Base-by-base conservation (phyloP, 1,140 invertebrate genomes). In the Drosophila orena region DNA sequence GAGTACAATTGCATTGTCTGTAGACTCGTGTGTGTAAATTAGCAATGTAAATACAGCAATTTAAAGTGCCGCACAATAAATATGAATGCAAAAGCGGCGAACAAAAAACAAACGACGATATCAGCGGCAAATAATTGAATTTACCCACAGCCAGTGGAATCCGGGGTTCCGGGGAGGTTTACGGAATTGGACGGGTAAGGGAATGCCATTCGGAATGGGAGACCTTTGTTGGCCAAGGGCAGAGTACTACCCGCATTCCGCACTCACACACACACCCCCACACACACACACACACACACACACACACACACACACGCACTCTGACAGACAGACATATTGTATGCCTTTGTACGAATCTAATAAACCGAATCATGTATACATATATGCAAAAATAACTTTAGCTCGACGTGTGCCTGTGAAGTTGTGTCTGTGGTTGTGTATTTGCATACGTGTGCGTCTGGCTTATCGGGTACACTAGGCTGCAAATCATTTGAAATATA, bases 41-140 rank as follows among this genome's bases (percentile, higher is more conserved):
- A 88, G 83, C 83, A 88, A 88, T 88, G 83, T 88, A 88, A 88
- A 88, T 88, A 88, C 88, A 77, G 83, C 83, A 88, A 88, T 88
- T 88, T 88, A 88, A 88, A 88, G 88, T 88, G 79, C 79, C 71
- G 76, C 73, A 88, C 83, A 88, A 88, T 88, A 88, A 88, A 88
- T 88, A 88, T 88, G 83, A 83, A 88, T 88, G 81, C 76, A 81
- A 88, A 68, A 88, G 79, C 74, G 62, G 43, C 61, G 73, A 47
- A 73, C 76, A 62, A 75, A 81, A 86, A 88, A 86, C 83, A 86
- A 86, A 86, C 83, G 83, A 83, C 78, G 83, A 86, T 86, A 86
- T 88, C 83, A 88, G 83, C 83, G 74, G 60, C 78, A 86, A 88
- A 88, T 86, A 86, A 86, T 86, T 88, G 83, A 86, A 86, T 88